Evolutionary conservation across 1,140 invertebrate species (phyloP).

Genomic region (Bombus terrestris): DNA sequence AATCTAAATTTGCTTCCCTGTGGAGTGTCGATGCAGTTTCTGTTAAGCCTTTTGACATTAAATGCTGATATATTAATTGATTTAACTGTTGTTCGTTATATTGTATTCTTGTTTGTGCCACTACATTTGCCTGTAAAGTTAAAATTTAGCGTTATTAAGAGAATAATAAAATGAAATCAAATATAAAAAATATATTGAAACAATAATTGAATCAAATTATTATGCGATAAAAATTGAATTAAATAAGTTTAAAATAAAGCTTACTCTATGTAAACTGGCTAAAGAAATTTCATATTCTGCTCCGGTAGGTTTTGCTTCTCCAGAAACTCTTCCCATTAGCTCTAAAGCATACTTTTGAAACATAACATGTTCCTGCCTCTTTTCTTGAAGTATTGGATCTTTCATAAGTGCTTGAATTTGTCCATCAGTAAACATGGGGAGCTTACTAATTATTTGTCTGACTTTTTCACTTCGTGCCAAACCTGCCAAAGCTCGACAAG

Average conservation of each 20-base stretch:
- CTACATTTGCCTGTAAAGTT: slow-evolving; percentile 91
- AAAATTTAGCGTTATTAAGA: slow-evolving; percentile 18
- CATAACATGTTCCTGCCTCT: slow-evolving; percentile 95
- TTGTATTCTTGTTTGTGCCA: slow-evolving; percentile 96
- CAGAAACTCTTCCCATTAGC: slow-evolving; percentile 94
- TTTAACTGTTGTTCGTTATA: slow-evolving; percentile 96
- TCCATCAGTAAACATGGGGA: slow-evolving; percentile 96
- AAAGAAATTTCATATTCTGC: slow-evolving; percentile 92
- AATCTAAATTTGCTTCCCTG: slow-evolving; percentile 87
- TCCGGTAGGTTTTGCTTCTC: slow-evolving; percentile 92
- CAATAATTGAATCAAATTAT: not conserved
- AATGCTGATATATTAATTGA: slow-evolving; percentile 95
- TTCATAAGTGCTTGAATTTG: slow-evolving; percentile 97
- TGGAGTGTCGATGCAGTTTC: slow-evolving; percentile 89
- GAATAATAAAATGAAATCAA: slow-evolving; percentile 46
- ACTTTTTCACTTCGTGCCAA: slow-evolving; percentile 95
- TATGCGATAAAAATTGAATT: not conserved
- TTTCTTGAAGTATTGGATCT: slow-evolving; percentile 98
- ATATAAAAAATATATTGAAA: not conserved
- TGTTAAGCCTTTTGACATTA: slow-evolving; percentile 89
- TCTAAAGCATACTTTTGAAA: slow-evolving; percentile 98
- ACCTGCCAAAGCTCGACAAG: slow-evolving; percentile 95
- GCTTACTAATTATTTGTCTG: slow-evolving; percentile 96
- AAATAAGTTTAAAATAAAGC: slow-evolving; percentile 44
- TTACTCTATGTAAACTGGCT: slow-evolving; percentile 91